A percentile compares a stretch with the other conserved stretches of the same genome.
These are phyloP conservation scores for Lasius platythorax DNA, from an alignment of 2,888 invertebrate genomes.

Conservation along the genomic window DNA sequence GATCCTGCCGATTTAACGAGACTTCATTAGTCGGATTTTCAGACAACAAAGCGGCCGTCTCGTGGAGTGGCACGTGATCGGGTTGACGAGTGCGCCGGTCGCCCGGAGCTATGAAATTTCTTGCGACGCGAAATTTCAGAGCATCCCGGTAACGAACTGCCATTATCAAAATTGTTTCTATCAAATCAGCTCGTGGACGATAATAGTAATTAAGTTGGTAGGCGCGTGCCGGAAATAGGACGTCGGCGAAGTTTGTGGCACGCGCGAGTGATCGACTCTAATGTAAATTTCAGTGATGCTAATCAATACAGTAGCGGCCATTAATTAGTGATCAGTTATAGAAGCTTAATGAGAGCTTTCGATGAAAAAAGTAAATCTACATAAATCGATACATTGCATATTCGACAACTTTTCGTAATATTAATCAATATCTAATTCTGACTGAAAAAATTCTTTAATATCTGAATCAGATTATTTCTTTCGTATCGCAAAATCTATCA, in stretches of 20 bases:
- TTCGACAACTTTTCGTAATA: background rate
- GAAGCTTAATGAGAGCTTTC: background rate
- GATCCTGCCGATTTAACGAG: slow-evolving; percentile 67
- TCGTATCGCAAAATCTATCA: background rate
- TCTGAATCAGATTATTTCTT: background rate
- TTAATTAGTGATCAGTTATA: background rate
- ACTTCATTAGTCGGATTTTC: slow-evolving; percentile 72
- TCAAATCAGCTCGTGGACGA: slow-evolving; percentile 50
- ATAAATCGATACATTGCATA: background rate
- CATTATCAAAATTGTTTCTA: slow-evolving; percentile 62
- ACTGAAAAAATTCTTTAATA: background rate
- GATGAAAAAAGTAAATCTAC: background rate
- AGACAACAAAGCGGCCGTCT: slow-evolving; percentile 69
- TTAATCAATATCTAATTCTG: background rate
- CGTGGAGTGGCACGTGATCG: slow-evolving; percentile 64
- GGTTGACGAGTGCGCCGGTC: slow-evolving; percentile 59
- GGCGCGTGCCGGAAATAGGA: slow-evolving; percentile 33
- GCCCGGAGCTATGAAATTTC: slow-evolving; percentile 62
- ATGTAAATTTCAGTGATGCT: slow-evolving; percentile 8
- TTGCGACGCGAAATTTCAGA: slow-evolving; percentile 62
- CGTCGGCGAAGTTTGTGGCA: slow-evolving; percentile 22
- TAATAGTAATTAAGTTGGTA: slow-evolving; percentile 57
- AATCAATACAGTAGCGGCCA: background rate
- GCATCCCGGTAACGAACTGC: slow-evolving; percentile 62
- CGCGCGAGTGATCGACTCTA: background rate